phyloP scores from a whole-genome alignment of 2,113 vertebrate species.

The Trematocara macrostoma region DNA sequence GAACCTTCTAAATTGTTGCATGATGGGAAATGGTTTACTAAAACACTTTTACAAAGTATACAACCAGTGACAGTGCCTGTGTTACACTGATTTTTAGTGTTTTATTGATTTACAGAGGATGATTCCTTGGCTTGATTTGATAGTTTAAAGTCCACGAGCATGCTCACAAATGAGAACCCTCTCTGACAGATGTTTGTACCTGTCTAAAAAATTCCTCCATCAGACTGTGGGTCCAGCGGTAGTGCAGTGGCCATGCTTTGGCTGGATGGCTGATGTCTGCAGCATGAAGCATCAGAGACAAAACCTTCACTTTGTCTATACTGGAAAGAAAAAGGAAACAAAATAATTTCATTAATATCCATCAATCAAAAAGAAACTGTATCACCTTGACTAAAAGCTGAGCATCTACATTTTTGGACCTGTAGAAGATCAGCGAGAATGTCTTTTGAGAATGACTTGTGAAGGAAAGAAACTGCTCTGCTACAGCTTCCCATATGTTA shows the following conservation, averaged over 20 bases:
- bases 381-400: background rate
- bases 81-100: background rate
- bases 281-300: constrained; percentile 96
- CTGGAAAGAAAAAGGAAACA: constrained; percentile 5
- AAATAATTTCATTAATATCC: background rate
- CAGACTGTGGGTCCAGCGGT: constrained; percentile 92
- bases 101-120: background rate
- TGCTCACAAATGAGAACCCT: background rate
- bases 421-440: background rate
- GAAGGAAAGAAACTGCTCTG: background rate
- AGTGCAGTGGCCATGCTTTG: constrained; percentile 90
- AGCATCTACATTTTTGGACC: background rate
- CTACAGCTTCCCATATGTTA: background rate
- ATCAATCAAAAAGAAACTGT: background rate
- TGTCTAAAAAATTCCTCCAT: constrained; percentile 99
- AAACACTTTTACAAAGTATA: background rate
- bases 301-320: constrained; percentile 89
- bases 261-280: constrained; percentile 98
- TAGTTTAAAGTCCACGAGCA: background rate
- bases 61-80: background rate
- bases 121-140: background rate
- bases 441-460: background rate
- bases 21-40: background rate
- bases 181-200: constrained; percentile 11
- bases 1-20: background rate